A percentile compares a stretch with the other conserved stretches of the same genome.
These are phyloP conservation scores for Drosophila santomea DNA, from an alignment of 1,140 invertebrate genomes.

Conservation along the genomic window DNA sequence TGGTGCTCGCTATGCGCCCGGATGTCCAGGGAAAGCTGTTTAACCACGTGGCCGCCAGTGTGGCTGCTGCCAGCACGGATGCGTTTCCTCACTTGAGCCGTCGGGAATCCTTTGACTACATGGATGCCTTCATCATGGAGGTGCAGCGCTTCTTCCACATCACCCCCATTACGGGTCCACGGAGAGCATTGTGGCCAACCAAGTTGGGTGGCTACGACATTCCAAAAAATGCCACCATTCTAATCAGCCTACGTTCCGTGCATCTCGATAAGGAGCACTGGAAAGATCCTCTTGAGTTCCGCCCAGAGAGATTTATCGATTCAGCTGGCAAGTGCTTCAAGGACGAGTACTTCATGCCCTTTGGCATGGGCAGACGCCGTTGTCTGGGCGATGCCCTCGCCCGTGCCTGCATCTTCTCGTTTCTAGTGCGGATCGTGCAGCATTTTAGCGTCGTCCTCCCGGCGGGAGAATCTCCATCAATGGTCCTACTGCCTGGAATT, in stretches of 20 bases:
- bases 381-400: constrained; percentile 92
- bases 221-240: constrained; percentile 88
- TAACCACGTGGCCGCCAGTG: constrained; percentile 87
- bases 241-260: constrained; percentile 89
- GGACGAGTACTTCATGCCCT: constrained; percentile 87
- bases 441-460: constrained; percentile 84
- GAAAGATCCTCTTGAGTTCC: constrained; percentile 89
- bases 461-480: constrained; percentile 56
- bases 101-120: constrained; percentile 87
- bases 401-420: constrained; percentile 89
- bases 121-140: constrained; percentile 89
- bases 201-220: constrained; percentile 88
- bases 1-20: constrained; percentile 88
- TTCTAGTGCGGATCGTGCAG: constrained; percentile 90
- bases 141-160: constrained; percentile 88
- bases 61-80: background rate
- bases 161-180: constrained; percentile 89
- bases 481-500: constrained; percentile 76
- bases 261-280: constrained; percentile 88
- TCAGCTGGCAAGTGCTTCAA: constrained; percentile 65
- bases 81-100: constrained; percentile 70
- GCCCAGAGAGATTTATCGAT: constrained; percentile 89
- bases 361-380: constrained; percentile 89
- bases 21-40: constrained; percentile 89
- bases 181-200: constrained; percentile 87